Evolutionary conservation across 2,113 vertebrate species (phyloP), one percentile per base, ranked within the genome.

Genomic region (Seriola dumerili): DNA sequence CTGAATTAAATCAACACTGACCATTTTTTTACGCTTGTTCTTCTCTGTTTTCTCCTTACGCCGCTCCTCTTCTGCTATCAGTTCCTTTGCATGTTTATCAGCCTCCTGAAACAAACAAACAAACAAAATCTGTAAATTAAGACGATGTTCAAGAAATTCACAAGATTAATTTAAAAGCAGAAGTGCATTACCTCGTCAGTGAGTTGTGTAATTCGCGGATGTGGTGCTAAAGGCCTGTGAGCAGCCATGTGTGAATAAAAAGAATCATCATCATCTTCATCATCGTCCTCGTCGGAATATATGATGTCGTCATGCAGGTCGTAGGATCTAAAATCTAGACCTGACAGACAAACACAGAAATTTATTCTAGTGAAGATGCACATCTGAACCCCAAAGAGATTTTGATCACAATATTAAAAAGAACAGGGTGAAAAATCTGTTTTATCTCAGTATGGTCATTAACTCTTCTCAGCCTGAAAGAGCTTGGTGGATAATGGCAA

Each of bases 1-100:
- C n/a, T 63, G 25, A 32, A 44, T 32, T 25, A 17, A 10, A 1
- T 23, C 2, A 2, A 61, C 12, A 72, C 87, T 81, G 4, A 96
- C 95, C 92, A 93, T 77, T 87, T 95, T 96, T 64, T 96, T 96
- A 48, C 82, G 90, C 67, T 92, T 95, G 83, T 95, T 95, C 77
- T 78, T 94, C 38, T 93, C 85, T 9, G 92, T 84, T 81, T 91
- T 95, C 4, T 75, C 86, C 23, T 93, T 95, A 29, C 71, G 81
- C 10, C 84, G 90, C 82, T 94, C 86, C n/a, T 96, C 91, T 73
- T 96, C 93, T 70, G 90, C 89, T 29, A 90, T 42, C 7, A 93
- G 67, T 69, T 93, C 89, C 48, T 90, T 88, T 44, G 81, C 83
- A 80, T 90, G 90, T 92, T 85, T 93, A 59, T 92, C 92, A 46